Percentiles rank a stretch among this genome's conserved stretches.
These are phyloP conservation scores for Diorhabda elongata DNA, from an alignment of 1,140 invertebrate genomes.

Conservation along the genomic window DNA sequence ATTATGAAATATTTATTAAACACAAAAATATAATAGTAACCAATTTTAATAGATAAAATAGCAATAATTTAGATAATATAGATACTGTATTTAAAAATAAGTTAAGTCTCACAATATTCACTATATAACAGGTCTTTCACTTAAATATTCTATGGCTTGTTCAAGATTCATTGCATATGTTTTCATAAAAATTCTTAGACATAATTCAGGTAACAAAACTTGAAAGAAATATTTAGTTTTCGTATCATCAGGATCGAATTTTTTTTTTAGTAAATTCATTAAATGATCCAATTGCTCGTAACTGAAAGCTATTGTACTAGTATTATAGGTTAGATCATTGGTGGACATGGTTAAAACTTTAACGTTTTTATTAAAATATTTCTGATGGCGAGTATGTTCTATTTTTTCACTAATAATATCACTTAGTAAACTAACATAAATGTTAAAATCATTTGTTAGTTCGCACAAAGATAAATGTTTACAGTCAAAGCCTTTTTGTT, in stretches of 20 bases:
- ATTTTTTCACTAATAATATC: conserved; percentile 25
- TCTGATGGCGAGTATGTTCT: conserved; percentile 25
- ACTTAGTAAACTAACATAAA: conserved; percentile 18
- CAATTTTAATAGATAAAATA: too few species aligned
- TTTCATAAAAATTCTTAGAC: conserved; percentile 36
- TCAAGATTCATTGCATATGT: conserved; percentile 24
- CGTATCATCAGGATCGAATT: conserved; percentile 28
- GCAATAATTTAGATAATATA: too few species aligned
- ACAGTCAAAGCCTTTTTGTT: conserved; percentile 25
- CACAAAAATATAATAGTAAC: too few species aligned
- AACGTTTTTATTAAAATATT: conserved; percentile 17
- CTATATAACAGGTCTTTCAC: conserved; percentile 19
- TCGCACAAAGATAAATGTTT: conserved; percentile 27
- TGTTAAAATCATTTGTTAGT: conserved; percentile 21
- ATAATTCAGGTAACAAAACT: conserved; percentile 36
- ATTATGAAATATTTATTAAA: too few species aligned
- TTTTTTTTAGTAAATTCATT: conserved; percentile 19
- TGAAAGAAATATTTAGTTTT: conserved; percentile 34
- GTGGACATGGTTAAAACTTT: conserved; percentile 5
- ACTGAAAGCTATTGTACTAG: conserved; percentile 31
- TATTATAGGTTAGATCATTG: conserved; percentile 30
- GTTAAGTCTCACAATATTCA: too few species aligned
- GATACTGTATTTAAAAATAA: too few species aligned
- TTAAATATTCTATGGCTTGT: conserved; percentile 25
- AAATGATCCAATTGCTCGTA: conserved; percentile 28